phyloP scores from a whole-genome alignment of 1,140 invertebrate genomes.

The Drosophila sproati region DNA sequence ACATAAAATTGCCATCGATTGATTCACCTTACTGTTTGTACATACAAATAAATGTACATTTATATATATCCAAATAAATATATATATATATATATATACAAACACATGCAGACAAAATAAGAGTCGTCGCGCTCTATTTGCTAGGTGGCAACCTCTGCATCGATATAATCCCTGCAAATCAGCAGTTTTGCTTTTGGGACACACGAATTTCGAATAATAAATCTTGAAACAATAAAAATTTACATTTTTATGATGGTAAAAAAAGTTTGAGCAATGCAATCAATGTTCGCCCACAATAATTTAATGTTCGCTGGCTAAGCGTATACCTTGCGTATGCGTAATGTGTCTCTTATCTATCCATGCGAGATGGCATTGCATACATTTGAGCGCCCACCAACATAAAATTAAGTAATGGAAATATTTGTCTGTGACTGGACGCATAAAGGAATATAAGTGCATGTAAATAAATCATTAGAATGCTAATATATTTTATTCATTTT shows the following conservation, averaged over 20 bases:
- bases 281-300: conserved; percentile 31
- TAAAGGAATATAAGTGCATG: conserved; percentile 21
- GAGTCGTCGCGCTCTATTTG: conserved; percentile 44
- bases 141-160: conserved; percentile 9
- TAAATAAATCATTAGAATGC: conserved; percentile 63
- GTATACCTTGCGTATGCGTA: conserved; percentile 44
- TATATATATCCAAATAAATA: conserved; percentile 12
- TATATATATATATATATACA: conserved; percentile 21
- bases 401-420: conserved; percentile 26
- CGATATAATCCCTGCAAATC: conserved; percentile 64
- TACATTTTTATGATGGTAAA: conserved; percentile 66
- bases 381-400: conserved; percentile 6
- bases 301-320: conserved; percentile 29
- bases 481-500: conserved; percentile 51
- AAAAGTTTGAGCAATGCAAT: conserved; percentile 53
- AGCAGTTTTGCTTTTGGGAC: conserved; percentile 61
- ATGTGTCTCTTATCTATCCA: conserved; percentile 29
- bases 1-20: conserved; percentile 62
- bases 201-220: conserved; percentile 58
- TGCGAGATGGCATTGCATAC: conserved; percentile 50
- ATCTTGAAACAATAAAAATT: conserved; percentile 74
- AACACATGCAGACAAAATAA: conserved; percentile 37
- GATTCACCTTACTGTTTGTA: conserved; percentile 21
- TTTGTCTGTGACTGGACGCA: background rate
- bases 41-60: conserved; percentile 13